These are phyloP conservation scores for Psilopsiagon aurifrons DNA, from an alignment of 2,113 vertebrate genomes.

Conservation along the genomic window DNA sequence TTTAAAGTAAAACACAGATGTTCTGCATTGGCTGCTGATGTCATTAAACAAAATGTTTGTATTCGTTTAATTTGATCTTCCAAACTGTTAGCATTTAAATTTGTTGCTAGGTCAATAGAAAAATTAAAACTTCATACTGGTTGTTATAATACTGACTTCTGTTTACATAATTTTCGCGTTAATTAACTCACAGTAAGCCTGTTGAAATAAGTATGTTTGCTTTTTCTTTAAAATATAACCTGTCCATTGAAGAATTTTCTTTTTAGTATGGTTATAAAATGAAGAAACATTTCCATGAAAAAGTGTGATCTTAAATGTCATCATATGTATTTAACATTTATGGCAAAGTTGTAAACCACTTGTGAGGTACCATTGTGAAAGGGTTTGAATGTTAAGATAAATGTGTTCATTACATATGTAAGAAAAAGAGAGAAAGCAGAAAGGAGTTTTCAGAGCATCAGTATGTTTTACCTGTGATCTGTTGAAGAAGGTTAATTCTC, in stretches of 20 bases:
- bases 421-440: background rate
- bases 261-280: conserved; percentile 28
- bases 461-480: background rate
- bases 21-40: conserved; percentile 67
- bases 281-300: conserved; percentile 50
- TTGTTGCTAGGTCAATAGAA: conserved; percentile 62
- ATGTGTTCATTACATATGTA: background rate
- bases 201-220: conserved; percentile 48
- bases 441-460: background rate
- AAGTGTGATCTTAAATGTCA: background rate
- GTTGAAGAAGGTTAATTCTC: background rate
- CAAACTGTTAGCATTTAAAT: conserved; percentile 65
- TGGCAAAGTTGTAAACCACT: background rate
- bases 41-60: conserved; percentile 72
- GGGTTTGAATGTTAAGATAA: background rate
- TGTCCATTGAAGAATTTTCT: background rate
- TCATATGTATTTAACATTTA: background rate
- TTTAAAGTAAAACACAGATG: conserved; percentile 71
- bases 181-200: conserved; percentile 50
- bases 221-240: conserved; percentile 41
- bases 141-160: conserved; percentile 31
- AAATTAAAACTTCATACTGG: conserved; percentile 37
- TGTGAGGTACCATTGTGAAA: background rate
- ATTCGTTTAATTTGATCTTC: conserved; percentile 73
- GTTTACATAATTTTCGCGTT: conserved; percentile 49